Conservation (phyloP, 1,140 invertebrate genomes). For the Drosophila suzukii region DNA sequence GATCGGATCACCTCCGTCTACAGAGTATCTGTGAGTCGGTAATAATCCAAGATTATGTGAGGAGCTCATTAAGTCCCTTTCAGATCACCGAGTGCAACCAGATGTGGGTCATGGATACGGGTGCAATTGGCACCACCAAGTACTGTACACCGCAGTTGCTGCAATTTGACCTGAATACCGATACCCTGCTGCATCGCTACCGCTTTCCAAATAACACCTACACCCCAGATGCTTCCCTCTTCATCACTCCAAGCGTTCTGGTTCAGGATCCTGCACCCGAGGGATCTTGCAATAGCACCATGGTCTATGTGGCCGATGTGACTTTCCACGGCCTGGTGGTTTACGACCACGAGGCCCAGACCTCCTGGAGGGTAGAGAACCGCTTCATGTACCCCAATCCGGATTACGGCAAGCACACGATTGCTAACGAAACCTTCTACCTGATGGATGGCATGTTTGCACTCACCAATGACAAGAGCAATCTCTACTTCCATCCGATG, state of each 20-base stretch:
- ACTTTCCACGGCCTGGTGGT: constrained; percentile 88
- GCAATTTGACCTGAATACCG: constrained; percentile 87
- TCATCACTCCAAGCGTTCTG: constrained; percentile 85
- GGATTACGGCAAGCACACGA: constrained; percentile 87
- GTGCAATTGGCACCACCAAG: constrained; percentile 84
- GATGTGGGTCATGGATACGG: constrained; percentile 87
- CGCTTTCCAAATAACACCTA: constrained; percentile 85
- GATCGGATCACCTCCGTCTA: constrained; percentile 86
- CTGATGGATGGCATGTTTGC: constrained; percentile 87
- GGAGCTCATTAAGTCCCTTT: no score
- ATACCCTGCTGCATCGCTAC: constrained; percentile 86
- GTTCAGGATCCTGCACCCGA: constrained; percentile 84
- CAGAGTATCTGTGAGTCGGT: constrained; percentile 85
- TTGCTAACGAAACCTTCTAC: constrained; percentile 88
- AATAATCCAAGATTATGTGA: not conserved
- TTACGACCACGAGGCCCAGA: constrained; percentile 87
- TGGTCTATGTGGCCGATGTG: constrained; percentile 91
- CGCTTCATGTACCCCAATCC: constrained; percentile 90
- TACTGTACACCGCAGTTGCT: constrained; percentile 88
- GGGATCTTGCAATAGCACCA: constrained; percentile 87
- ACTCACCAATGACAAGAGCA: constrained; percentile 87
- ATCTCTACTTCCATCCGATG: constrained; percentile 90
- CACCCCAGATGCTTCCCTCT: constrained; percentile 66
- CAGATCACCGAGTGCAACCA: no score
- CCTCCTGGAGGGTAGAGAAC: constrained; percentile 60